Base-by-base conservation (phyloP, 2,888 invertebrate species). In the Pollenia amentaria region DNA sequence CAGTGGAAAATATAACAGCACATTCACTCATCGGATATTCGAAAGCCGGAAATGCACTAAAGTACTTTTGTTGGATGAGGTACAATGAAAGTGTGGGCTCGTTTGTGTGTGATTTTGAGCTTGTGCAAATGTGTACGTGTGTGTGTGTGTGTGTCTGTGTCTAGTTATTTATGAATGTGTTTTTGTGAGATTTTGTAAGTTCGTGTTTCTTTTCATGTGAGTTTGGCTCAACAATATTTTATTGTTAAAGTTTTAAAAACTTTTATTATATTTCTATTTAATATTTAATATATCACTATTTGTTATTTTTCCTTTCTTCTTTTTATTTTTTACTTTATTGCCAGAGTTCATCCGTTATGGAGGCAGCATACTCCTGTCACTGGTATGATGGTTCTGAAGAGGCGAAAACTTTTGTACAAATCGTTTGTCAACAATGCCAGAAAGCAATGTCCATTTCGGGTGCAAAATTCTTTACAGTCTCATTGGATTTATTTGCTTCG, bases 331-430 rank as follows among this genome's bases (percentile, higher is more conserved):
- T n/a, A 3, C 46, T 76, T 72, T 75, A 3, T 83, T 84, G 81
- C n/a, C 91, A 97, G 97, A 97, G 97, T 90, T 97, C 97, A 85
- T 97, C 97, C 3, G 97, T 97, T 7, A 97, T 97, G 97, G 97
- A 97, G 93, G 97, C 97, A 0, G 97, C 97, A 0, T 97, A 97
- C 93, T 97, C 97, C 67, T 97, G 97, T 90, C 97, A 97, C 89
- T 97, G 97, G 97, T 97, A 97, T 92, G 97, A 97, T 89, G 97
- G 97, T 8, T 97, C 97, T 0, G 97, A 97, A 91, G 97, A 97
- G 91, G 97, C 97, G 0, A 97, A 97, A 93, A 97, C 97, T 42
- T 97, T 97, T 92, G 97, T 97, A 1, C 97, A 97, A 93, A 97
- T 97, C 90, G 97, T 97, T 12, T 97, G 97, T 92, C 97, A 97